A percentile compares a stretch with the other conserved stretches of the same genome.
Evolutionary conservation across 2,113 vertebrate genomes (phyloP).

Genomic region (Actenoides hombroni): DNA sequence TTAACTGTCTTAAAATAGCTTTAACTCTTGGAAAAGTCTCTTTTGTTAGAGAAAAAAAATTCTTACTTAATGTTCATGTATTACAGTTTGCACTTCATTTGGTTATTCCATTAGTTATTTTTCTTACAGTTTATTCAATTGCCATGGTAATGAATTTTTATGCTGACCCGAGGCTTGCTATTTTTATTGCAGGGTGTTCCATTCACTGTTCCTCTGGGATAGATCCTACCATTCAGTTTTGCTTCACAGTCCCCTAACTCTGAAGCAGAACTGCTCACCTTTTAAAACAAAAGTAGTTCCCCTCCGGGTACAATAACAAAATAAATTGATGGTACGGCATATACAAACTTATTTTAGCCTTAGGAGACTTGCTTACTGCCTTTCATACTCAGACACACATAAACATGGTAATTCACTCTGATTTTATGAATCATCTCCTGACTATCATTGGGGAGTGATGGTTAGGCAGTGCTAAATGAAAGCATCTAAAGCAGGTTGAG

Average conservation of each 20-base stretch:
- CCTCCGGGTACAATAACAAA: constrained; percentile 24
- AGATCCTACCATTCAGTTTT: background rate
- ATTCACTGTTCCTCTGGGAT: background rate
- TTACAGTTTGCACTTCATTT: background rate
- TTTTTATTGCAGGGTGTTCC: constrained; percentile 9
- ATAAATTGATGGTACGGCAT: constrained; percentile 14
- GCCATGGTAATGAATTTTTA: constrained; percentile 13
- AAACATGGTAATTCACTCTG: constrained; percentile 44
- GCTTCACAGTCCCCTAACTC: constrained; percentile 41
- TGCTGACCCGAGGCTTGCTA: constrained; percentile 8
- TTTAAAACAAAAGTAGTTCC: constrained; percentile 25
- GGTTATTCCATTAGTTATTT: constrained; percentile 11
- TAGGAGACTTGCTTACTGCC: constrained; percentile 14
- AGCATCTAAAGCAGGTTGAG: constrained; percentile 48
- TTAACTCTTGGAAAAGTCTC: background rate
- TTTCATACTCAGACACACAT: constrained; percentile 21
- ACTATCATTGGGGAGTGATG: constrained; percentile 19
- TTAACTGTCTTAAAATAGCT: background rate
- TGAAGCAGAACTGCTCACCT: constrained; percentile 41
- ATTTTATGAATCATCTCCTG: constrained; percentile 57
- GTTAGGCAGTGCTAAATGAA: constrained; percentile 53
- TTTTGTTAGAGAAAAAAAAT: background rate
- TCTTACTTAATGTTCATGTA: background rate
- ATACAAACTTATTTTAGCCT: constrained; percentile 36
- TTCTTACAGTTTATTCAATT: background rate